Conservation (phyloP, 2,797 vertebrate species). For the Dromococcyx pavoninus region DNA sequence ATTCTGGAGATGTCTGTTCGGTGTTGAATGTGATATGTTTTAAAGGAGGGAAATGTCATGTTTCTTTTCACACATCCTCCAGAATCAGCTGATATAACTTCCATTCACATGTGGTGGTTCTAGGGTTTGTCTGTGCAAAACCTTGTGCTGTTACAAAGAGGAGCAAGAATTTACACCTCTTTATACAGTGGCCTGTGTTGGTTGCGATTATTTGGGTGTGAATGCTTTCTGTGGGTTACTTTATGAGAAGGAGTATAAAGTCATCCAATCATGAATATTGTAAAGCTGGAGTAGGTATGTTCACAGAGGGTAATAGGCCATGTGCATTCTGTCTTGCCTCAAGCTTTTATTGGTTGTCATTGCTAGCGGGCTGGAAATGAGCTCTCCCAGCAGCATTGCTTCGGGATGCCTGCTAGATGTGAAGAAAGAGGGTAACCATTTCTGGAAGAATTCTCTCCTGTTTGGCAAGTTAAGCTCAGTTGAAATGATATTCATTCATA, state of each 20-base stretch:
- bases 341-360: background rate
- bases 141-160: background rate
- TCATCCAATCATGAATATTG: background rate
- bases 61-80: background rate
- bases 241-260: background rate
- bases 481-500: background rate
- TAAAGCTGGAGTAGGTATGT: background rate
- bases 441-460: background rate
- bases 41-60: background rate
- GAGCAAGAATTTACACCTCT: background rate
- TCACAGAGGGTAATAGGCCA: background rate
- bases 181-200: background rate
- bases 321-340: background rate
- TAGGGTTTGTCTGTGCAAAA: background rate
- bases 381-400: background rate
- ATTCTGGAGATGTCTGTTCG: background rate
- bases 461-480: background rate
- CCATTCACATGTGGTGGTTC: background rate
- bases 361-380: background rate
- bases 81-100: background rate
- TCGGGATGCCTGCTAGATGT: background rate
- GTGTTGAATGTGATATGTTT: background rate
- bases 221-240: background rate
- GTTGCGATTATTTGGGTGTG: background rate
- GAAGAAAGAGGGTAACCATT: background rate